Conservation (phyloP, 2,113 vertebrate genomes). For the Podarcis cretensis region DNA sequence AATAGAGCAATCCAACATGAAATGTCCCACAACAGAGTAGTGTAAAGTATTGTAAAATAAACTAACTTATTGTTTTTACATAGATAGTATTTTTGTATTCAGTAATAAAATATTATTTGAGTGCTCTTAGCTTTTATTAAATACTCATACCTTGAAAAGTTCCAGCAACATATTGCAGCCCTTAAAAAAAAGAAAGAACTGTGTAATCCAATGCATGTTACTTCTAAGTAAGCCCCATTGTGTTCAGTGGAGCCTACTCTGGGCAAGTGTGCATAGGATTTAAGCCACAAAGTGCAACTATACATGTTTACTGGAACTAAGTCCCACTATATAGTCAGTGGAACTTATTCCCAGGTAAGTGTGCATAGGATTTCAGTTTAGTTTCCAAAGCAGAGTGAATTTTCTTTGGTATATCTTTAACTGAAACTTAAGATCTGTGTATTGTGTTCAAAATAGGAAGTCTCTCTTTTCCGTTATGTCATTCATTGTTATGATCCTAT, state of each 20-base stretch:
- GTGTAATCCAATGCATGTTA: not conserved
- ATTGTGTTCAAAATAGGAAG: conserved; percentile 40
- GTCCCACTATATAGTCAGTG: not conserved
- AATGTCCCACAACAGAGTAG: conserved; percentile 49
- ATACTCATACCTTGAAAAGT: conserved; percentile 27
- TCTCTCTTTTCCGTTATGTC: not conserved
- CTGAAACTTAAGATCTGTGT: conserved; percentile 33
- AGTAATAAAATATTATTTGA: conserved; percentile 72
- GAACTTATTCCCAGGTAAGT: not conserved
- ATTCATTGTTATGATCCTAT: not conserved
- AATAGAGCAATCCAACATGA: conserved; percentile 20
- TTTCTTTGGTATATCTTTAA: conserved; percentile 1
- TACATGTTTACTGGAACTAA: not conserved
- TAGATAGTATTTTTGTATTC: conserved; percentile 85
- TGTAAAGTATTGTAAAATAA: conserved; percentile 77
- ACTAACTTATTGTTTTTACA: conserved; percentile 86
- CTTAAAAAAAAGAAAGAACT: not conserved
- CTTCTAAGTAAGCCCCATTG: too few species aligned
- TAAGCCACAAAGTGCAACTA: not conserved
- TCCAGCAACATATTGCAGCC: not conserved
- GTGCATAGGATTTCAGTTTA: not conserved
- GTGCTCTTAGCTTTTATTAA: conserved; percentile 56
- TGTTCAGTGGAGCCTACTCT: not conserved
- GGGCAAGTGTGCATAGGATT: not conserved
- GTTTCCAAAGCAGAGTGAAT: not conserved